Conservation (phyloP, 2,888 invertebrate species). For the Amblyjoppa proteus region DNA sequence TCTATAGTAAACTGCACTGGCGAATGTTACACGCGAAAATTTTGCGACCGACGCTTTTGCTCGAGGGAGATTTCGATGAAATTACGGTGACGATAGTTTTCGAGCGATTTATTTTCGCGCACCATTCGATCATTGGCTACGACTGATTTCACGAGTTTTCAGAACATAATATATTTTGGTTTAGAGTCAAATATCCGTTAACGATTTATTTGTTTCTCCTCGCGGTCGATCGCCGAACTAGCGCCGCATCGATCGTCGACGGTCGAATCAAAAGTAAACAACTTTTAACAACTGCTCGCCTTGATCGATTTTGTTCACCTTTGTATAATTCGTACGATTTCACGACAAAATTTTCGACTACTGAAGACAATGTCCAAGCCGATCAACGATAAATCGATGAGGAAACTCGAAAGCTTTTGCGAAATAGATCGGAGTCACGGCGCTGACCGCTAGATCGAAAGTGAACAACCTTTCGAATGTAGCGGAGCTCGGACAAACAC, state of each 20-base stretch:
- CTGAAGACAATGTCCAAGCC: neutral
- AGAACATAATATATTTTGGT: neutral
- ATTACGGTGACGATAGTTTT: neutral
- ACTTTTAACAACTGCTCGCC: neutral
- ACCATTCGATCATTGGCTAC: no score
- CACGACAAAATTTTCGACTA: neutral
- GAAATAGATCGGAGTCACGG: neutral
- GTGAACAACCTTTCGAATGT: slow-evolving; percentile 11
- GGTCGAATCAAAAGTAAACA: neutral
- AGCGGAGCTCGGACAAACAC: no score
- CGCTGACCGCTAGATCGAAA: neutral
- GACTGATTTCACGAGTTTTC: neutral
- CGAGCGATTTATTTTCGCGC: neutral
- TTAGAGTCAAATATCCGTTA: neutral
- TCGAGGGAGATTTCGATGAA: neutral
- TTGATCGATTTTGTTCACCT: neutral
- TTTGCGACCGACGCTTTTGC: neutral
- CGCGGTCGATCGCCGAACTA: neutral
- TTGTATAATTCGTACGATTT: neutral
- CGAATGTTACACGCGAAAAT: neutral
- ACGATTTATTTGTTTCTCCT: neutral
- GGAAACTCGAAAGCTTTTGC: neutral
- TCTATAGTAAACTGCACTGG: neutral
- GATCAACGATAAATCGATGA: neutral
- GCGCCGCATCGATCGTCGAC: neutral